Conservation (phyloP, 1,140 invertebrate species). For the Goniozus legneri region DNA sequence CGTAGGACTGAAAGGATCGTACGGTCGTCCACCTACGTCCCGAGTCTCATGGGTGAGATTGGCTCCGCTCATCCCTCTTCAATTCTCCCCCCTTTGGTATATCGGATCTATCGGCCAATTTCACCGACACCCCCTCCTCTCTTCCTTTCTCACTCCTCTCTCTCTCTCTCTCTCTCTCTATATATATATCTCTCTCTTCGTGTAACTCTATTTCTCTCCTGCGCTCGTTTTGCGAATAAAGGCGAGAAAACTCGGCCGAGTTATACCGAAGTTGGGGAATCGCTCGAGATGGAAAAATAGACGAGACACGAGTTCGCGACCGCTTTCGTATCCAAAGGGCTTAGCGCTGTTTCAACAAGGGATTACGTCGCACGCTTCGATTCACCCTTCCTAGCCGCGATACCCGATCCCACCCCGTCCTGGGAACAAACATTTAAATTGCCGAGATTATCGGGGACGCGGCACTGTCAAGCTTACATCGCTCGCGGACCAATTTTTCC, state of each 20-base stretch:
- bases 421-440: slow-evolving; percentile 42
- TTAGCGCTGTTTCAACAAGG: slow-evolving; percentile 46
- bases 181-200: too few species aligned
- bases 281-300: slow-evolving; percentile 13
- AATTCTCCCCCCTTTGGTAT: too few species aligned
- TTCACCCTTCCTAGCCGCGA: slow-evolving; percentile 18
- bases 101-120: slow-evolving; percentile 22
- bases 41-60: slow-evolving; percentile 41
- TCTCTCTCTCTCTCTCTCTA: slow-evolving; percentile 2
- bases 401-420: slow-evolving; percentile 19
- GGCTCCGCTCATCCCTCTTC: slow-evolving; percentile 17
- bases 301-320: slow-evolving; percentile 20
- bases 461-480: too few species aligned
- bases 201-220: background rate
- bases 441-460: slow-evolving; percentile 31
- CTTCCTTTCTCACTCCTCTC: background rate
- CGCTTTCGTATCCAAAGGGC: slow-evolving; percentile 38
- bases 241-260: background rate
- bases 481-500: too few species aligned
- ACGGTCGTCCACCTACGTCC: background rate
- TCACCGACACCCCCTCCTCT: slow-evolving; percentile 9
- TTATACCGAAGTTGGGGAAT: background rate
- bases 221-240: background rate
- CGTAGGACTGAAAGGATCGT: background rate
- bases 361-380: slow-evolving; percentile 33